These are phyloP conservation scores for Noctua comes DNA, from an alignment of 2,888 invertebrate species.

Conservation along the genomic window DNA sequence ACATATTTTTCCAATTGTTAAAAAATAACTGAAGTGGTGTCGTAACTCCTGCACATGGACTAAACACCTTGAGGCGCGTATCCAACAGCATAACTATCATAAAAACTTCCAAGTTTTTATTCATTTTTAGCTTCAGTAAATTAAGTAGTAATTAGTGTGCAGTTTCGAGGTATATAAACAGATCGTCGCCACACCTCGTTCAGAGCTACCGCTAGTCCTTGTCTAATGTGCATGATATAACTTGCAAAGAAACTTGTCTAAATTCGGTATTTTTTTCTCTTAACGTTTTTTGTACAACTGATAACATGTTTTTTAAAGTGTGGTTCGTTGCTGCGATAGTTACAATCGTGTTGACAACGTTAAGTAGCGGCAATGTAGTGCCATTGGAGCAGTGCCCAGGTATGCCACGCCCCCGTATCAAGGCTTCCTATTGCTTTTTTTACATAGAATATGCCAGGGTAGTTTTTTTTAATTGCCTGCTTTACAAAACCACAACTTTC, in stretches of 20 bases:
- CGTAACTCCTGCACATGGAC: background rate
- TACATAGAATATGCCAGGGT: background rate
- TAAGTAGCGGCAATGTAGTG: slow-evolving; percentile 45
- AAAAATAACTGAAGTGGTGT: background rate
- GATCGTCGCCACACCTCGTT: slow-evolving; percentile 1
- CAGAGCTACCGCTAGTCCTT: slow-evolving; percentile 4
- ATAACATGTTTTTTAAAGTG: slow-evolving; percentile 16
- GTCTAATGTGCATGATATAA: slow-evolving; percentile 2
- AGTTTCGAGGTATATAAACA: slow-evolving; percentile 43
- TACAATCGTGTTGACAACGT: slow-evolving; percentile 19
- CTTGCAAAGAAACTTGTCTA: background rate
- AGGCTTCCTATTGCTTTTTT: background rate
- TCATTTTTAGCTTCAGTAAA: background rate
- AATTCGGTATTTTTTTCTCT: background rate
- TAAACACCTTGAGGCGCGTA: background rate
- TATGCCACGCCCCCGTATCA: slow-evolving; percentile 50
- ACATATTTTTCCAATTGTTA: background rate
- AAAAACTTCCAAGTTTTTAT: background rate
- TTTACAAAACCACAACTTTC: no score
- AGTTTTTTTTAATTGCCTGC: no score
- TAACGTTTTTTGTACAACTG: background rate
- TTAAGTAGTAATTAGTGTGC: slow-evolving; percentile 5
- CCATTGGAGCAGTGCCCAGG: slow-evolving; percentile 73
- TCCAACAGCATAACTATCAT: background rate
- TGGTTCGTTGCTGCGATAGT: slow-evolving; percentile 25